Percentiles rank a stretch among this genome's conserved stretches.
Conservation (phyloP, 2,888 invertebrate genomes). For the Cerastoderma edule region DNA sequence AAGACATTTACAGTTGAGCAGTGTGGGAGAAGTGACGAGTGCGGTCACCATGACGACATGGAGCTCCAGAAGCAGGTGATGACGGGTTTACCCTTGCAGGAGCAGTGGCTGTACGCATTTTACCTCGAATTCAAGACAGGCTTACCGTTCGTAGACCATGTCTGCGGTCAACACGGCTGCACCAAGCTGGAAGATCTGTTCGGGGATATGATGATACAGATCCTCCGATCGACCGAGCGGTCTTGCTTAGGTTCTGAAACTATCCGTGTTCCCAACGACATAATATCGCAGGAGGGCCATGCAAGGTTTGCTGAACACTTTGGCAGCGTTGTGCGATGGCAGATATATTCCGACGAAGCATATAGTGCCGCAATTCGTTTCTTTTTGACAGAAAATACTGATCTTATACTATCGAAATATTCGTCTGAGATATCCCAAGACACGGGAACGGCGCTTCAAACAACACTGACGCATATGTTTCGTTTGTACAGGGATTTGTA, state of each 20-base stretch:
- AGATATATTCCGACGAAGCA: not conserved
- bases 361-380: constrained; percentile 10
- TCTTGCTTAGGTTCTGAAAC: not conserved
- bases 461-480: no score
- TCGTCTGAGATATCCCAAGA: not conserved
- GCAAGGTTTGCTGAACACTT: constrained; percentile 11
- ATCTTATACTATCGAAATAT: not conserved
- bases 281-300: constrained; percentile 4
- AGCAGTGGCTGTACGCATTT: constrained; percentile 34
- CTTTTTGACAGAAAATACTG: constrained; percentile 11
- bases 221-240: not conserved
- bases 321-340: not conserved
- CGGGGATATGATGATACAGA: not conserved
- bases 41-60: not conserved
- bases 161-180: not conserved
- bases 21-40: no score
- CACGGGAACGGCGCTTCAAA: no score
- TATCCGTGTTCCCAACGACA: constrained; percentile 3
- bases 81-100: constrained; percentile 16
- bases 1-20: no score
- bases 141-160: not conserved
- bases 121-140: constrained; percentile 4
- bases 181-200: not conserved
- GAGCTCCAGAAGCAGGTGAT: constrained; percentile 6
- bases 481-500: no score